Percentiles rank a stretch among this genome's conserved stretches.
phyloP scores from a whole-genome alignment of 2,113 vertebrate species.

The Tympanuchus pallidicinctus region DNA sequence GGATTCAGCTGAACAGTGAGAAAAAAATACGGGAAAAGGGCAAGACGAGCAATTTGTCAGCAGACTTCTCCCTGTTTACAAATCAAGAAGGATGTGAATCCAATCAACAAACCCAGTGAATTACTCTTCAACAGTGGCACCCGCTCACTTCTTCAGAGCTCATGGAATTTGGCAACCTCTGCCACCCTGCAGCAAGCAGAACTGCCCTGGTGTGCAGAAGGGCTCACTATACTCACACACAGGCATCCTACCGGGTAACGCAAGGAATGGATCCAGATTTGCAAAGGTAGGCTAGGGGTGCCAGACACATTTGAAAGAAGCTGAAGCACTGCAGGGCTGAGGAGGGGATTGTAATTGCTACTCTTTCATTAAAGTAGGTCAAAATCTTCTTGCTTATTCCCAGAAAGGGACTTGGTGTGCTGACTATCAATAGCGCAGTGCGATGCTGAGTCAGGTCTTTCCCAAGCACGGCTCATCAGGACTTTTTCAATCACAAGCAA shows the following conservation, averaged over 20 bases:
- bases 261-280: neutral
- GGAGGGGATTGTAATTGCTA: neutral
- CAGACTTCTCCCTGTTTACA: neutral
- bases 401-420: conserved; percentile 30
- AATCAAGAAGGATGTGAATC: neutral
- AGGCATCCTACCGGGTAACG: fast-evolving
- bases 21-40: neutral
- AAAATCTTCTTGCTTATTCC: conserved; percentile 43
- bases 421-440: neutral
- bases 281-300: neutral
- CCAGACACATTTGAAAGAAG: neutral
- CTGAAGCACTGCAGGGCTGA: neutral
- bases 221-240: neutral
- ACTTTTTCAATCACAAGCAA: neutral
- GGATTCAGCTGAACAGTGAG: neutral
- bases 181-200: neutral
- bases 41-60: neutral
- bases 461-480: neutral
- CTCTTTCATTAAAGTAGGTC: conserved; percentile 29
- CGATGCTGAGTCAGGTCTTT: conserved; percentile 1
- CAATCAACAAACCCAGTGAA: neutral
- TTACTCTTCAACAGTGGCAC: neutral
- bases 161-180: fast-evolving
- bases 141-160: neutral
- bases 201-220: neutral